A percentile compares a stretch with the other conserved stretches of the same genome.
phyloP scores from a whole-genome alignment of 2,797 vertebrate species.

The Onychomys leucogaster region DNA sequence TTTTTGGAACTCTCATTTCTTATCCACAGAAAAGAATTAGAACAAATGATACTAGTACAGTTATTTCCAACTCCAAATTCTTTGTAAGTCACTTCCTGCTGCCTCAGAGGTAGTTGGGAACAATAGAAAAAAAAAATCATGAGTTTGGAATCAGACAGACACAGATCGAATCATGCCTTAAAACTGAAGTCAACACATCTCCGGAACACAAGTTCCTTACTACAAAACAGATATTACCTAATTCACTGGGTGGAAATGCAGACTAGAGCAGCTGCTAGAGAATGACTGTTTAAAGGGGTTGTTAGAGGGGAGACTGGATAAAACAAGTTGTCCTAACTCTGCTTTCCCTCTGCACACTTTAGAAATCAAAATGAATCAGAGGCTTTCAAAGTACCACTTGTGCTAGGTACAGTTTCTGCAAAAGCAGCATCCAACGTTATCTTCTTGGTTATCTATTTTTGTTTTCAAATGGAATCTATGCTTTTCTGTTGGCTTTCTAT shows the following conservation, averaged over 20 bases:
- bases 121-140: not conserved
- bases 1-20: not conserved
- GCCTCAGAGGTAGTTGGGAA: not conserved
- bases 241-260: not conserved
- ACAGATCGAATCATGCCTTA: not conserved
- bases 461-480: conserved; percentile 23
- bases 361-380: not conserved
- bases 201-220: not conserved
- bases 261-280: not conserved
- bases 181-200: not conserved
- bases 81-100: conserved; percentile 1
- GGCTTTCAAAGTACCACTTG: not conserved
- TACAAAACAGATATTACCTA: not conserved
- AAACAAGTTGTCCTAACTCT: not conserved
- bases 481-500: conserved; percentile 40
- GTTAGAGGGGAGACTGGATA: not conserved
- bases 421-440: not conserved
- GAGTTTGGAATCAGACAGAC: not conserved
- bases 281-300: not conserved
- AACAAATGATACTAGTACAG: not conserved
- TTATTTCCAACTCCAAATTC: not conserved
- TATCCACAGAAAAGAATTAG: not conserved
- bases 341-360: not conserved
- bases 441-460: not conserved
- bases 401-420: not conserved